phyloP scores from a whole-genome alignment of 1,140 invertebrate genomes.

The Heterodera carotae region DNA sequence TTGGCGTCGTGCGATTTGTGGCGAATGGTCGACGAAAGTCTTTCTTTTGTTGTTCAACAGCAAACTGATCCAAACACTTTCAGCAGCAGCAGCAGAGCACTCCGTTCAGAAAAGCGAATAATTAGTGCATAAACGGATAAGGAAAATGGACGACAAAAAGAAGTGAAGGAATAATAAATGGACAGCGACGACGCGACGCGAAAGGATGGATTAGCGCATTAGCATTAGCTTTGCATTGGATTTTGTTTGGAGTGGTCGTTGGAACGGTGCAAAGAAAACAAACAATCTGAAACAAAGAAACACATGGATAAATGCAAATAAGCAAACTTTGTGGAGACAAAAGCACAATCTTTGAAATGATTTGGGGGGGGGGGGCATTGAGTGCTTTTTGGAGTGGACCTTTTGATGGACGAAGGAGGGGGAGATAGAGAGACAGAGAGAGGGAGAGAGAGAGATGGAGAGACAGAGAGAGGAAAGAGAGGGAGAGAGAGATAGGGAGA shows the following conservation, averaged over 20 bases:
- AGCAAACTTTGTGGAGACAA: not conserved
- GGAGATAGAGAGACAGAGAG: too few species aligned
- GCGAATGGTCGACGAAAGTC: too few species aligned
- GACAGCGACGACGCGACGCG: too few species aligned
- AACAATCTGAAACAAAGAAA: not conserved
- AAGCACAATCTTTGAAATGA: not conserved
- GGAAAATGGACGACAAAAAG: not conserved
- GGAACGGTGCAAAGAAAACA: not conserved
- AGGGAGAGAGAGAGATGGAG: too few species aligned
- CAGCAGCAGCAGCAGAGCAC: not conserved
- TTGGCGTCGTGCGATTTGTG: not conserved
- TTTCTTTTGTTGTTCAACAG: not conserved
- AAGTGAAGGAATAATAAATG: too few species aligned
- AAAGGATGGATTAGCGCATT: conserved; percentile 8
- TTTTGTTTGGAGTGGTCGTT: not conserved
- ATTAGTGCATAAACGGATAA: not conserved
- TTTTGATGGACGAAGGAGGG: not conserved
- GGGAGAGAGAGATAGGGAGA: too few species aligned
- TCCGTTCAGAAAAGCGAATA: not conserved
- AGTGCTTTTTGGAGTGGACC: not conserved
- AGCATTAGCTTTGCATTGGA: not conserved
- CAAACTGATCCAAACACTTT: not conserved
- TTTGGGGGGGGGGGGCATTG: not conserved
- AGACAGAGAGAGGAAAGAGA: too few species aligned
- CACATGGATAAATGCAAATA: not conserved